phyloP scores from a whole-genome alignment of 2,113 vertebrate genomes.

The Empidonax traillii region DNA sequence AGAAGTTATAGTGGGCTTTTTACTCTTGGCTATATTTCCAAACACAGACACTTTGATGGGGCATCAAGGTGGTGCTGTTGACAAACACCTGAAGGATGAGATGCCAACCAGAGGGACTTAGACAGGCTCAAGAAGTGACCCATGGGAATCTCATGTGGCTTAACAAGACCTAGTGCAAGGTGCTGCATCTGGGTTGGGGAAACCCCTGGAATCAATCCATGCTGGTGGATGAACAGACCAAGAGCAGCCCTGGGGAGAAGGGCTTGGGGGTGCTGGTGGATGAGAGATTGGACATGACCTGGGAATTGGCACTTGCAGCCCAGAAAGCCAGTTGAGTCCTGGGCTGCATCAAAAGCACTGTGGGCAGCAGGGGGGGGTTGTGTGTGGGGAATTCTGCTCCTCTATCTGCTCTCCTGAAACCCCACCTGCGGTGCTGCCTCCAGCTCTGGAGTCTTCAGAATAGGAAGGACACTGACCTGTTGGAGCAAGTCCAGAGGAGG shows the following conservation, averaged over 20 bases:
- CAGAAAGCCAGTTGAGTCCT: not conserved
- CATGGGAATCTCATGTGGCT: not conserved
- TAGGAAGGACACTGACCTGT: fast-evolving
- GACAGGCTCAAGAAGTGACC: not conserved
- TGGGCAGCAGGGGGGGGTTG: not conserved
- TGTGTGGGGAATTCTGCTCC: not conserved
- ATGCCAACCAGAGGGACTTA: not conserved
- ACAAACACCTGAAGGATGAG: not conserved
- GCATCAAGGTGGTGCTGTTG: not conserved
- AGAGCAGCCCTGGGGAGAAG: not conserved
- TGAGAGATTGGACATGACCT: not conserved
- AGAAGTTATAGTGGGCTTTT: not conserved
- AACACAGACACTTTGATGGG: not conserved
- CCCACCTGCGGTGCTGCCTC: not conserved
- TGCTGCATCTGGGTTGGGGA: not conserved
- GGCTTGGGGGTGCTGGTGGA: not conserved
- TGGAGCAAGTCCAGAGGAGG: not conserved
- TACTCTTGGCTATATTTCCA: not conserved
- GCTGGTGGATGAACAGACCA: not conserved
- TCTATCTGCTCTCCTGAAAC: not conserved
- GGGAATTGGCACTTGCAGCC: not conserved
- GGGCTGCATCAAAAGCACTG: not conserved
- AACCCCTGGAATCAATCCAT: not conserved
- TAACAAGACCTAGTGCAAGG: not conserved
- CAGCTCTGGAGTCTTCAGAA: not conserved